Conservation (phyloP, 2,113 vertebrate genomes). For the Tonatia bakeri region DNA sequence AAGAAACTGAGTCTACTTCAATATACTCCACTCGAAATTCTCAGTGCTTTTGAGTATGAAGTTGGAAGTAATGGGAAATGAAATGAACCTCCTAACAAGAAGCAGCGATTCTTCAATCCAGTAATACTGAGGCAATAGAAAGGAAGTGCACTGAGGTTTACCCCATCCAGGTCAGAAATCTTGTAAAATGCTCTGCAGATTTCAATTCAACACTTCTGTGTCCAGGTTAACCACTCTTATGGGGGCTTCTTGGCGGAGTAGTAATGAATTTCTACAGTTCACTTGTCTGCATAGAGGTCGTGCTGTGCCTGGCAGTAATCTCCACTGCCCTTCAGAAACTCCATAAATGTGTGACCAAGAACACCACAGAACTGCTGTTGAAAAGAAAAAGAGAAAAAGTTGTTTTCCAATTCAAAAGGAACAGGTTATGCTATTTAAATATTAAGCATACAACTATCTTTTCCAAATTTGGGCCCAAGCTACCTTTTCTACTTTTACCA, state of each 20-base stretch:
- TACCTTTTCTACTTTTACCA: not conserved
- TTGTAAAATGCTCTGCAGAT: constrained; percentile 86
- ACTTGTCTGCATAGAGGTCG: constrained; percentile 99
- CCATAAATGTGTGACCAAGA: constrained; percentile 99
- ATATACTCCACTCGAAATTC: constrained; percentile 85
- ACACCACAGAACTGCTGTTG: constrained; percentile 99
- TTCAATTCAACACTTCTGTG: constrained; percentile 84
- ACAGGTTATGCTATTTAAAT: not conserved
- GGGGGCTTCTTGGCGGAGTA: constrained; percentile 91
- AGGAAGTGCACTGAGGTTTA: constrained; percentile 97
- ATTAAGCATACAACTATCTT: not conserved
- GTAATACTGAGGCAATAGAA: constrained; percentile 93
- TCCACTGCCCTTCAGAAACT: constrained; percentile 99
- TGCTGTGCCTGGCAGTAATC: constrained; percentile 99
- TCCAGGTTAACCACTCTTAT: constrained; percentile 86
- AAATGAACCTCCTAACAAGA: constrained; percentile 89
- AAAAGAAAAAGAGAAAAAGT: constrained; percentile 65
- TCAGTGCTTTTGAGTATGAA: constrained; percentile 81
- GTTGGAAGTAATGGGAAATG: constrained; percentile 81
- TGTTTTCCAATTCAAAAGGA: constrained; percentile 54
- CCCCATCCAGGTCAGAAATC: constrained; percentile 98
- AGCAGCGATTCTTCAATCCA: constrained; percentile 94
- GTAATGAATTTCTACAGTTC: constrained; percentile 90
- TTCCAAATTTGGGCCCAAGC: not conserved
- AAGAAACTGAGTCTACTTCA: constrained; percentile 85